Percentiles rank a stretch among this genome's conserved stretches.
These are phyloP conservation scores for Rhea pennata DNA, from an alignment of 2,113 vertebrate species.

Conservation along the genomic window DNA sequence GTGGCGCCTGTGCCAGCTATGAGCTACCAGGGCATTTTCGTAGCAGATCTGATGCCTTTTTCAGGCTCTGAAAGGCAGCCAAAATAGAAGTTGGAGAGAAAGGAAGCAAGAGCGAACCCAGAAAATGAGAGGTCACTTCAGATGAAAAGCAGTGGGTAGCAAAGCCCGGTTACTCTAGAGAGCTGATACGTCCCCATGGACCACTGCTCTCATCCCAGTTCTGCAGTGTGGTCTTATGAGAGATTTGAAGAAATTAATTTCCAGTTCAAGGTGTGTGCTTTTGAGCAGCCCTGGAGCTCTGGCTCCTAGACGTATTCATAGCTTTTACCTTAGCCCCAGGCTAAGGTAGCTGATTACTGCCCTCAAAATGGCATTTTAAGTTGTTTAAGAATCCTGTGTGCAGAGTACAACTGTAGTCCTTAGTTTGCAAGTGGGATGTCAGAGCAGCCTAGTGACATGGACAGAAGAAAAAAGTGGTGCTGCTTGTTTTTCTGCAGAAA, in stretches of 20 bases:
- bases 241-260: neutral
- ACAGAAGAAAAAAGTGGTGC: neutral
- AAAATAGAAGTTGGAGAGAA: neutral
- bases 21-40: neutral
- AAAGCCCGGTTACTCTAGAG: neutral
- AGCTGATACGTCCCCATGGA: rapidly evolving
- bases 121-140: neutral
- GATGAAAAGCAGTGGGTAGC: neutral
- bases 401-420: neutral
- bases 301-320: neutral
- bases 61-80: neutral
- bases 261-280: neutral
- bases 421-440: neutral
- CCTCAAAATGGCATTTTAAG: neutral
- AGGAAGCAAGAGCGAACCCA: neutral
- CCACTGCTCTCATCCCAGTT: neutral
- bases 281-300: neutral
- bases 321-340: neutral
- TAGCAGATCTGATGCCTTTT: neutral
- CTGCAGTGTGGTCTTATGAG: rapidly evolving
- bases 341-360: neutral
- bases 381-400: neutral
- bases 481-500: neutral
- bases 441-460: neutral
- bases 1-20: neutral